Evolutionary conservation across 2,113 vertebrate genomes (phyloP), one percentile per base, ranked within the genome.

Genomic region (Brachyistius frenatus): DNA sequence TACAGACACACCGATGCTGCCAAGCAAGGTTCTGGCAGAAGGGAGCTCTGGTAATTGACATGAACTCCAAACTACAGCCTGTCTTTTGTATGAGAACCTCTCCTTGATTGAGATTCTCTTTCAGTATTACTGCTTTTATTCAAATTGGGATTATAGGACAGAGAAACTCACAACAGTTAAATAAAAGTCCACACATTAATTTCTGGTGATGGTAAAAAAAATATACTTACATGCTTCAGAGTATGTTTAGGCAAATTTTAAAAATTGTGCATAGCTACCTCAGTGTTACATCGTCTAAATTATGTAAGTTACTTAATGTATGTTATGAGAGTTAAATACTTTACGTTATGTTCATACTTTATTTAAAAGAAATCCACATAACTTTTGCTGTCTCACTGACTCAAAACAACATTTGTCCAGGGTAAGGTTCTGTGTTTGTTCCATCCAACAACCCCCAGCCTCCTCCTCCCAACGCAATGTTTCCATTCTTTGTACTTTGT

Each of bases 11-110:
- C 35, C 14, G n/a, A 72, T 1, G 5, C 66, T 56, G 54, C 54
- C 56, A 60, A 66, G 81, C 52, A 5, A 60, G 73, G 62, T 76
- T 73, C 32, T 74, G 72, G 78, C 49, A 76, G 52, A 73, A 46
- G 63, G 60, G 57, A 55, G 54, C 0, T 15, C 61, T 32, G 62
- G 58, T 86, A 72, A 81, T 65, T 74, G 76, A 80, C 73, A 58
- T 84, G 69, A 66, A 69, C 37, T 55, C 37, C 49, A 9, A 35
- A 56, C 76, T 60, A 62, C 75, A 63, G 62, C 16, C 37, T 44
- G 62, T 55, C 66, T 58, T 23, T 23, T 23, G 23, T 23, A 5
- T 58, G 72, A 79, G 69, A 67, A 46, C 69, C 73, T 71, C 49
- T 41, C 23, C 73, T 32, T 10, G 16, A n/a, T 57, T 14, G 8